A percentile compares a stretch with the other conserved stretches of the same genome.
These are phyloP conservation scores for Gymnocheta viridis DNA, from an alignment of 2,888 invertebrate species.

Conservation along the genomic window DNA sequence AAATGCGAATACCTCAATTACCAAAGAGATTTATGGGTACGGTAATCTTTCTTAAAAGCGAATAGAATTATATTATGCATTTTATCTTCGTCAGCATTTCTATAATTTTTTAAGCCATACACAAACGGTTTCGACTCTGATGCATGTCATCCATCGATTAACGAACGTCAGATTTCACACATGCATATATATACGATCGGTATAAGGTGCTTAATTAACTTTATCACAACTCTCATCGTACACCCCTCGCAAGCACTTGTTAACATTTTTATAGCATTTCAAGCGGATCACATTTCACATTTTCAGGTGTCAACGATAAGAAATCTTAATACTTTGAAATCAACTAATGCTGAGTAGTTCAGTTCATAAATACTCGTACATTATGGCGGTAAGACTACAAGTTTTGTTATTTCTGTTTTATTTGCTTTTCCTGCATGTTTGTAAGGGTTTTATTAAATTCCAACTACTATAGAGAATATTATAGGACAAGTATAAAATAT, in stretches of 20 bases:
- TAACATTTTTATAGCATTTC: conserved; percentile 48
- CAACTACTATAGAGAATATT: neutral
- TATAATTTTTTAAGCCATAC: too few species aligned
- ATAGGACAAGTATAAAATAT: neutral
- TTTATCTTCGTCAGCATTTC: too few species aligned
- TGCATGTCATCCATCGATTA: too few species aligned
- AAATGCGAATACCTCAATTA: too few species aligned
- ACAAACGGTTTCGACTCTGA: too few species aligned
- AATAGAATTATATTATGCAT: too few species aligned
- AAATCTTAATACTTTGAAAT: conserved; percentile 77
- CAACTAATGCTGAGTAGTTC: conserved; percentile 63
- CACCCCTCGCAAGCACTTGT: conserved; percentile 27
- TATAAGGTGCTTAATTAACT: neutral
- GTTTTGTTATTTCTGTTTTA: conserved; percentile 34
- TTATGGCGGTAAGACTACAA: conserved; percentile 38
- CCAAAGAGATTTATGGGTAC: too few species aligned
- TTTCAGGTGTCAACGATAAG: conserved; percentile 81
- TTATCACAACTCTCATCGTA: neutral
- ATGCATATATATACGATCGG: too few species aligned
- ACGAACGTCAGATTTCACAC: too few species aligned
- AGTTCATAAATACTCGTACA: conserved; percentile 13
- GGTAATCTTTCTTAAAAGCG: too few species aligned
- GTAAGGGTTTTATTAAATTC: conserved; percentile 19
- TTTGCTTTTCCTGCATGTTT: conserved; percentile 7
- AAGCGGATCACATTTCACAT: conserved; percentile 79